These are phyloP conservation scores for Habropoda laboriosa DNA, from an alignment of 1,140 invertebrate genomes.

Conservation along the genomic window DNA sequence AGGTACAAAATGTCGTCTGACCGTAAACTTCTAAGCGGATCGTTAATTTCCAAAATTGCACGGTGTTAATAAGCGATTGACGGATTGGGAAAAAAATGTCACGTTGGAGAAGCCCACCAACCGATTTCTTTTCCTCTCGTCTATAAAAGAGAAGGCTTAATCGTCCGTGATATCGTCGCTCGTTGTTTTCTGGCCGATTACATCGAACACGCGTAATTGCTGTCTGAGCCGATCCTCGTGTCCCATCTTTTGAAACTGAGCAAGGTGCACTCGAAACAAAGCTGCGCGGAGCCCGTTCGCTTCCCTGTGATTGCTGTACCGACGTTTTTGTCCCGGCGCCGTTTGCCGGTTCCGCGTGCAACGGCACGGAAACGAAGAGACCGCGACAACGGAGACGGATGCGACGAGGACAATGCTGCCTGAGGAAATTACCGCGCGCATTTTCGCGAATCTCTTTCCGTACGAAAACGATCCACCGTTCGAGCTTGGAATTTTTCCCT, in stretches of 20 bases:
- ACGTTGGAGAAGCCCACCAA: background rate
- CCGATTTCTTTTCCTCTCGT: background rate
- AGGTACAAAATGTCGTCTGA: too few species aligned
- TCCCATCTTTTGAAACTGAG: constrained; percentile 24
- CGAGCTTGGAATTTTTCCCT: background rate
- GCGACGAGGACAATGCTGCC: too few species aligned
- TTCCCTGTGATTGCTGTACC: constrained; percentile 55
- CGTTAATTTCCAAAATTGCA: too few species aligned
- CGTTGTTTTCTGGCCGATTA: constrained; percentile 9
- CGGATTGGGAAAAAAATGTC: too few species aligned
- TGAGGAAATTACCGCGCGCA: background rate
- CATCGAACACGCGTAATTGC: constrained; percentile 30
- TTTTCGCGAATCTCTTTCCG: background rate
- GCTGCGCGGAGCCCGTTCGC: constrained; percentile 17
- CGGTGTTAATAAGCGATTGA: too few species aligned
- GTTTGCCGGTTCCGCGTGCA: constrained; percentile 43
- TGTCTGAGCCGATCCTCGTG: constrained; percentile 13
- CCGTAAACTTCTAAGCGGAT: too few species aligned
- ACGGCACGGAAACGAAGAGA: constrained; percentile 47
- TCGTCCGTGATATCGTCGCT: background rate
- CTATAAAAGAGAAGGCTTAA: background rate
- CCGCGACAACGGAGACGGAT: constrained; percentile 6
- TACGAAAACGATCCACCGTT: background rate
- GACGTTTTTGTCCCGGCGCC: constrained; percentile 34
- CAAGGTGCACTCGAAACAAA: constrained; percentile 25